These are phyloP conservation scores for Seriola quinqueradiata DNA, from an alignment of 2,113 vertebrate genomes.

Conservation along the genomic window DNA sequence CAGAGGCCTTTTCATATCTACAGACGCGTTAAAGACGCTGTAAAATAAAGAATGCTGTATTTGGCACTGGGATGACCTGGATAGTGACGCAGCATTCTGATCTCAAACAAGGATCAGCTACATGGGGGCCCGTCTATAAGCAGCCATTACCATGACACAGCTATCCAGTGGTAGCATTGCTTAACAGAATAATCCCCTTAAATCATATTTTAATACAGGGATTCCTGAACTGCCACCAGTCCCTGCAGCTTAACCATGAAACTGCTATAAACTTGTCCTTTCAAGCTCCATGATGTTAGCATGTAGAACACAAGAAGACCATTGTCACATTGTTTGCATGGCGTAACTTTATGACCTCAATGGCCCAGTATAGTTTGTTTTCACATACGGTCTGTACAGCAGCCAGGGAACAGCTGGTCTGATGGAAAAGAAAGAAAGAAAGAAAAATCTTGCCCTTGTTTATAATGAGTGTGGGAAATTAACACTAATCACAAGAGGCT, in stretches of 20 bases:
- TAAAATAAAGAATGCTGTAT: conserved; percentile 27
- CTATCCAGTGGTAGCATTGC: background rate
- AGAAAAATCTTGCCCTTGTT: background rate
- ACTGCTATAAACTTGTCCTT: conserved; percentile 20
- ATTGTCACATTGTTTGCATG: conserved; percentile 35
- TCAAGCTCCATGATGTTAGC: conserved; percentile 19
- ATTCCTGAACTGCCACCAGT: background rate
- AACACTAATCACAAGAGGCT: conserved; percentile 2
- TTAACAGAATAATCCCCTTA: conserved; percentile 13
- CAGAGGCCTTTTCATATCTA: conserved; percentile 22
- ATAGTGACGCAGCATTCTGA: conserved; percentile 15
- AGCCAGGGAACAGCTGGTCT: background rate
- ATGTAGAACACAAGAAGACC: conserved; percentile 47
- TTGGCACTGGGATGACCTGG: conserved; percentile 22
- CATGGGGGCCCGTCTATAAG: background rate
- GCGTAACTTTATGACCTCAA: conserved; percentile 40
- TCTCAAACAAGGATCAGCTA: background rate
- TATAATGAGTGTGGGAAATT: conserved; percentile 19
- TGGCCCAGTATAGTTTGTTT: conserved; percentile 44
- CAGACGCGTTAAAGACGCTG: background rate
- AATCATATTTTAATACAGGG: background rate
- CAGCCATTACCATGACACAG: background rate
- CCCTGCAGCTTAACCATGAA: background rate
- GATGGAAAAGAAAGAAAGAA: conserved; percentile 1
- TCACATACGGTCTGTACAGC: conserved; percentile 21